A percentile compares a stretch with the other conserved stretches of the same genome.
phyloP scores from a whole-genome alignment of 1,140 invertebrate genomes.

The Melanaphis sacchari region DNA sequence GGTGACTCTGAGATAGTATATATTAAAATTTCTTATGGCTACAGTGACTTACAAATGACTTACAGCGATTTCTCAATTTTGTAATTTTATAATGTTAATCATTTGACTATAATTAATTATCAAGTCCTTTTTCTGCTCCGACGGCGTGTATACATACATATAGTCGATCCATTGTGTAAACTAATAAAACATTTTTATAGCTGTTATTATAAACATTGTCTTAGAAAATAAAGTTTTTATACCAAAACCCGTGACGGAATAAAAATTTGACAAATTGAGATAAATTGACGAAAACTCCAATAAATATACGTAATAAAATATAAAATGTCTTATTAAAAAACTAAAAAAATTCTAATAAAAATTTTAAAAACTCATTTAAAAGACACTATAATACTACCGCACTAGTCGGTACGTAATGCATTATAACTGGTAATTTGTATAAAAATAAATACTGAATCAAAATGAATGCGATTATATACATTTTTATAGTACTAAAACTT shows the following conservation, averaged over 20 bases:
- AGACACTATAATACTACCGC: not conserved
- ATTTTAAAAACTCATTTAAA: not conserved
- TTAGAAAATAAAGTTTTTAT: not conserved
- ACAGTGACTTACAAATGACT: no score
- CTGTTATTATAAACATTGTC: not conserved
- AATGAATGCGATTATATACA: not conserved
- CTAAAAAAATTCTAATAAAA: not conserved
- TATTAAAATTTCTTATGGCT: not conserved
- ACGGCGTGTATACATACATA: not conserved
- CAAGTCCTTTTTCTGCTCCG: not conserved
- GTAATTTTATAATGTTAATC: not conserved
- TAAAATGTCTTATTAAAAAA: not conserved
- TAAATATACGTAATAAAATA: not conserved
- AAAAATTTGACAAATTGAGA: conserved; percentile 14
- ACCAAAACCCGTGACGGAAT: not conserved
- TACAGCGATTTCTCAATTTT: not conserved
- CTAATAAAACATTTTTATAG: conserved; percentile 30
- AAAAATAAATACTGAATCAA: not conserved
- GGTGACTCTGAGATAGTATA: not conserved
- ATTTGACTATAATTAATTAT: not conserved
- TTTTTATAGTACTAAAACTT: not conserved
- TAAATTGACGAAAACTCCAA: not conserved
- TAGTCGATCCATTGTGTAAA: not conserved
- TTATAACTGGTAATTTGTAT: not conserved
- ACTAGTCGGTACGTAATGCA: not conserved